Base-by-base conservation (phyloP, 2,113 vertebrate genomes). In the Tachysurus vachellii region DNA sequence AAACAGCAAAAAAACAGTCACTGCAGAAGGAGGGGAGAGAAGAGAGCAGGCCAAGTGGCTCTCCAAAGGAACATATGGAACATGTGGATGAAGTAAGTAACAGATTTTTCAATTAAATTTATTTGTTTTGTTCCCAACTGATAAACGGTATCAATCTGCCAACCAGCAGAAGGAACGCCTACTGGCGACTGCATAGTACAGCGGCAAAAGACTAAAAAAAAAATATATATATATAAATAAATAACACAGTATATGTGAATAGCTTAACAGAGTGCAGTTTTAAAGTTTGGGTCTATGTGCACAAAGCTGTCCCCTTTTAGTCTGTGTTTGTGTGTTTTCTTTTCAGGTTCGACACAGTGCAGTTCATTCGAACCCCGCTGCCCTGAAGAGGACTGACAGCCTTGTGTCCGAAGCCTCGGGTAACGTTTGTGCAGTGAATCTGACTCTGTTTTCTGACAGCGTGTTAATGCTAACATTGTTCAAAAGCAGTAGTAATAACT, bases 391-490 rank as follows among this genome's bases (percentile, higher is more conserved):
- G 53, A 95, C 94, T 4, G 96, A 96, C 92, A 97, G 95, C 6
- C 54, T 96, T 86, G 88, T 93, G 86, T 97, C 97, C 76, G 96
- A 96, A 91, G 94, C 93, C 86, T 97, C 98, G 95, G 98, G 98
- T 99, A 96, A 92, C 66, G 31, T 0, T 44, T 23, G 70, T 31
- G 82, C 86, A 88, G 2, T 53, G 44, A 75, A 84, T 64, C 77
- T 0, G 59, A 28, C 4, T 7, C 26, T 53, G n/a, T 53, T 53
- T 44, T 54, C 17, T 7, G 28, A 42, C 28, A 59, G 56, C 4
- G 2, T 42, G 28, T 59, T 31, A 42, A 13, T 17, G 28, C 14
- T 31, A 13, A 57, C 13, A 6, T 36, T 59, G 54, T 21, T 42
- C 31, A 36, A 80, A 31, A 13, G 54, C 9, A 59, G 31, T 42